Percentiles rank a stretch among this genome's conserved stretches.
Evolutionary conservation across 2,888 invertebrate species (phyloP).

Genomic region (Timema podura): DNA sequence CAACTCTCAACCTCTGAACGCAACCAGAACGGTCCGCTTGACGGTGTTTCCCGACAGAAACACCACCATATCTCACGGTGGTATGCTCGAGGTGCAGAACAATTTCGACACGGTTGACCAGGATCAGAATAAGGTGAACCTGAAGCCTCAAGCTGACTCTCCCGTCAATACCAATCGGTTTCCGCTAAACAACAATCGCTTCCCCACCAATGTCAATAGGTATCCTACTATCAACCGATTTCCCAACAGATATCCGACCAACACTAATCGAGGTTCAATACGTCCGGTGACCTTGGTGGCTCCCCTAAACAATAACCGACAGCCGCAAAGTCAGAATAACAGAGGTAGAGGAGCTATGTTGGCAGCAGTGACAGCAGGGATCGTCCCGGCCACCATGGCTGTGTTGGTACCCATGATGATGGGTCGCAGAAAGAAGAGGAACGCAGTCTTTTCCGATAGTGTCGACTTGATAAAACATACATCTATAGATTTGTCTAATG

Average conservation of each 20-base stretch:
- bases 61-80: constrained; percentile 64
- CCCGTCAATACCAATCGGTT: constrained; percentile 13
- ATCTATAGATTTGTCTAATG: no score
- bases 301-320: not conserved
- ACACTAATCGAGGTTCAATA: no score
- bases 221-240: no score
- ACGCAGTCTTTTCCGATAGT: not conserved
- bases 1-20: constrained; percentile 41
- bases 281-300: not conserved
- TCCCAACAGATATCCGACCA: no score
- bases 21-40: constrained; percentile 57
- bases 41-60: constrained; percentile 69
- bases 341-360: constrained; percentile 48
- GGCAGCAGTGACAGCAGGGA: constrained; percentile 72
- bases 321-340: not conserved
- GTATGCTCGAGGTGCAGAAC: constrained; percentile 60
- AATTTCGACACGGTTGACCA: constrained; percentile 35
- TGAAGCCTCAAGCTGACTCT: constrained; percentile 30
- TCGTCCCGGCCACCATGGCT: constrained; percentile 76
- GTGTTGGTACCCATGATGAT: constrained; percentile 75
- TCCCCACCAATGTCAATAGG: not conserved
- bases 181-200: not conserved
- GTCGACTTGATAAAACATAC: no score
- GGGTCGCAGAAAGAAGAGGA: constrained; percentile 47
- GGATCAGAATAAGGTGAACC: constrained; percentile 43